Evolutionary conservation across 2,888 invertebrate genomes (phyloP).

Genomic region (Ypsolopha scabrella): DNA sequence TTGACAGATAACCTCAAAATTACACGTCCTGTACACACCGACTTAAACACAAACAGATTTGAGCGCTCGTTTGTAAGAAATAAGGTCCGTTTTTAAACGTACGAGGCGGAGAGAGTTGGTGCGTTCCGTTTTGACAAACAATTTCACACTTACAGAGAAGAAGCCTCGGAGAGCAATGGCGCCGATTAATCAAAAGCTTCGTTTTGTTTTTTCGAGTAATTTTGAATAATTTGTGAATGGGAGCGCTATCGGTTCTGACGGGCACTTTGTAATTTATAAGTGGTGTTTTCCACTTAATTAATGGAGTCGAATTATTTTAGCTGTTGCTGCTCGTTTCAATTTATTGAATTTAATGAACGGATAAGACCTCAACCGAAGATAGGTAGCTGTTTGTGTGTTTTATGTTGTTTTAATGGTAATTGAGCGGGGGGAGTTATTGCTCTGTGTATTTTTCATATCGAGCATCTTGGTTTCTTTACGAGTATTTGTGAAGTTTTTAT

Average conservation of each 20-base stretch:
- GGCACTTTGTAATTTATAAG: constrained; percentile 39
- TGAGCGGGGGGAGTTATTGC: constrained; percentile 1
- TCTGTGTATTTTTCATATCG: too few species aligned
- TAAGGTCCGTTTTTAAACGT: neutral
- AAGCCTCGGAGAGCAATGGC: constrained; percentile 27
- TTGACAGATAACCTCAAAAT: constrained; percentile 40
- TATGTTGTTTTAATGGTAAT: constrained; percentile 21
- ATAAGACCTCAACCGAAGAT: constrained; percentile 7
- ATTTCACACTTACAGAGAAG: constrained; percentile 30
- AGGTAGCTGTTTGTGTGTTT: constrained; percentile 14
- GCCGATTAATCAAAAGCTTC: constrained; percentile 38
- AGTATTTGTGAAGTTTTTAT: too few species aligned
- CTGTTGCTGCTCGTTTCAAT: constrained; percentile 16
- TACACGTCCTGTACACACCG: constrained; percentile 3
- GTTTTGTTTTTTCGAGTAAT: constrained; percentile 44
- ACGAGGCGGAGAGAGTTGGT: neutral
- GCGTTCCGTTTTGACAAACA: constrained; percentile 16
- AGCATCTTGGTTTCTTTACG: too few species aligned
- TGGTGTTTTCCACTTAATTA: constrained; percentile 40
- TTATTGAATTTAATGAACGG: constrained; percentile 25
- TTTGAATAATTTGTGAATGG: constrained; percentile 57
- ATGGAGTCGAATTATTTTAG: constrained; percentile 34
- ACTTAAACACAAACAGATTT: neutral
- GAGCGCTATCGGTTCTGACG: constrained; percentile 32
- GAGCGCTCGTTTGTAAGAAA: neutral